Base-by-base conservation (phyloP, 64 coral and sea anemone species). In the Orbicella faveolata region DNA sequence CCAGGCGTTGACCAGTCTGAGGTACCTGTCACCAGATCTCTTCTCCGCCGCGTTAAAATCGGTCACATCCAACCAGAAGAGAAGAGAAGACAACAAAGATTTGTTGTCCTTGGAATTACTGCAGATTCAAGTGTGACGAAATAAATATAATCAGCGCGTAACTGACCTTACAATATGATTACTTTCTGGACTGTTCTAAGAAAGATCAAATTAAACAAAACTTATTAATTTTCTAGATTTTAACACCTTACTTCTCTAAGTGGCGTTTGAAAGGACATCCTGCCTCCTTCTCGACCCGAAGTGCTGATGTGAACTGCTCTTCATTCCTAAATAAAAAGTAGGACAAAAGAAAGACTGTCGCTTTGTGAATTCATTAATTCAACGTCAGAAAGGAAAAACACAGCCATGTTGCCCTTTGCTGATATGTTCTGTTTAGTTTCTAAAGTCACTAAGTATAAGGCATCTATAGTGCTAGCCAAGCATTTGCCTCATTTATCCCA, bases 21-120 rank as follows among this genome's bases (percentile, higher is more conserved):
- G 80, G 77, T 98, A 98, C 13, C 92, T 89, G 88, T 98, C 95
- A 6, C 95, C 88, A 25, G 86, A 94, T 11, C 95, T 89, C 75
- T 92, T 94, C 39, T 89, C 95, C 17, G 83, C 88, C 16, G 92
- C 87, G 37, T 92, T 66, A 54, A 94, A 98, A 72, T 98, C 93
- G 17, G 79, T 80, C 16, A 94, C 92, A 79, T 98, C 95, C 51
- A 98, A 80, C 95, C 95, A 98, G 84, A 98, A 98, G 75, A 90
- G 76, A 65, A 98, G 68, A 48, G 68, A 83, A 20, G 63, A 91
- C 20, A 98, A 19, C 1, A 98, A 70, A 34, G 41, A 18, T 25
- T 83, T 96, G 35, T 96, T 84, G 62, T 90, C 86, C n/a, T 25
- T 72, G 63, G 63, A 52, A 69, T 72, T 70, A n/a, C 82, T 84